phyloP scores from a whole-genome alignment of 1,140 invertebrate genomes.

The Drosophila baimaii region DNA sequence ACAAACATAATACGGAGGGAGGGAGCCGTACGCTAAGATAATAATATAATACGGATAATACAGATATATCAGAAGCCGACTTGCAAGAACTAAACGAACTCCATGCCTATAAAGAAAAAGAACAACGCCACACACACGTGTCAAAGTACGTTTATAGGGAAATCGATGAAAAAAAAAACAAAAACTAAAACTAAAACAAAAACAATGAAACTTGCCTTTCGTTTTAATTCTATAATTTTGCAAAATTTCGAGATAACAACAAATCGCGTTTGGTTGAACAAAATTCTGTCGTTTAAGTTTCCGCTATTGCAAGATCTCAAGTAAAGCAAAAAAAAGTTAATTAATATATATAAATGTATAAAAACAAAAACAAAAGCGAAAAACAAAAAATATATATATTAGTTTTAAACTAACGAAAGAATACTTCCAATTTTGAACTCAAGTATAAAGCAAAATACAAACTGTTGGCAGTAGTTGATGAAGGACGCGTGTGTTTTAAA shows the following conservation, averaged over 20 bases:
- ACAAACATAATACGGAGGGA: constrained; percentile 25
- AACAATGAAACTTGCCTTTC: constrained; percentile 51
- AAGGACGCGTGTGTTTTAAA: constrained; percentile 65
- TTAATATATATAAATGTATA: constrained; percentile 57
- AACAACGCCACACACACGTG: constrained; percentile 43
- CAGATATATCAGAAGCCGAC: constrained; percentile 42
- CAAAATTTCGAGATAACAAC: constrained; percentile 34
- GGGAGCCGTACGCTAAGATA: constrained; percentile 20
- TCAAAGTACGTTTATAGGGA: constrained; percentile 42
- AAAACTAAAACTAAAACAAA: too few species aligned
- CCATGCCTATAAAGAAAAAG: constrained; percentile 68
- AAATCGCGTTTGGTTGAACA: constrained; percentile 54
- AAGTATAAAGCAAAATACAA: constrained; percentile 55
- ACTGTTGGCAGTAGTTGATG: constrained; percentile 60
- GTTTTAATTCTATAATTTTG: constrained; percentile 32
- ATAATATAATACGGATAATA: constrained; percentile 22
- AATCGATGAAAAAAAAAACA: constrained; percentile 19
- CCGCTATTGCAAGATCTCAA: constrained; percentile 75
- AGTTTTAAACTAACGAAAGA: constrained; percentile 73
- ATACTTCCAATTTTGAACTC: constrained; percentile 78
- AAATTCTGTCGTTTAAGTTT: constrained; percentile 53
- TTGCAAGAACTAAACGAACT: constrained; percentile 64
- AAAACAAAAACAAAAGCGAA: constrained; percentile 31
- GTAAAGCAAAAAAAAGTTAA: constrained; percentile 74
- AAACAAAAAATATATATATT: constrained; percentile 70